Conservation (phyloP, 2,113 vertebrate species). For the Pungitius pungitius region DNA sequence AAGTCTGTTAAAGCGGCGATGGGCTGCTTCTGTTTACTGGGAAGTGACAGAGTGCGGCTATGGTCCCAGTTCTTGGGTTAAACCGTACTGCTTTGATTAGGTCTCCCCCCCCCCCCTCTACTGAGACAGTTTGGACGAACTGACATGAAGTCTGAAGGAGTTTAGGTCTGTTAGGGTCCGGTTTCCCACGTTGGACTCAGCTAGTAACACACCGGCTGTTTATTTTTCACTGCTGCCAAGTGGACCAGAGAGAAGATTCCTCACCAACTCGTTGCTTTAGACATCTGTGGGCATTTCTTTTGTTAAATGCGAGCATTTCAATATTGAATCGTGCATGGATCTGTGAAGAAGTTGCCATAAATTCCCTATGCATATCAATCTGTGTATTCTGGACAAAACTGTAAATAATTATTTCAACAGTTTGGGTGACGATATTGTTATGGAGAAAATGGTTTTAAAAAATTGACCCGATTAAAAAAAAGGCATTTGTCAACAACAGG, state of each 20-base stretch:
- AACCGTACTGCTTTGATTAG: background rate
- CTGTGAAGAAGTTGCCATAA: background rate
- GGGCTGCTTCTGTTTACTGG: background rate
- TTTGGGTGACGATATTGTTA: background rate
- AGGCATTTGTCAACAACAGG: background rate
- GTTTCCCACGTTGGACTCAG: conserved; percentile 25
- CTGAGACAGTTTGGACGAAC: background rate
- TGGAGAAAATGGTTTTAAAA: background rate
- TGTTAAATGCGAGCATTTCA: background rate
- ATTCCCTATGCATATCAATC: too few species aligned
- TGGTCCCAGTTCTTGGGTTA: background rate
- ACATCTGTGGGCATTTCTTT: background rate
- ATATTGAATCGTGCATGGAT: background rate
- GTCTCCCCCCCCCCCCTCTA: background rate
- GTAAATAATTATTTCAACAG: background rate
- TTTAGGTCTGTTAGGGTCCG: conserved; percentile 19
- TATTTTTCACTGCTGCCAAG: conserved; percentile 24
- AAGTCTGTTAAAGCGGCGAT: background rate
- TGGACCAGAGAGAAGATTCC: background rate
- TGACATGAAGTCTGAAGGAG: background rate
- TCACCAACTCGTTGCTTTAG: background rate
- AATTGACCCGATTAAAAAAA: background rate
- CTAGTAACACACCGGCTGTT: conserved; percentile 10
- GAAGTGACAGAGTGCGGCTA: background rate
- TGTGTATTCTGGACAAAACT: background rate